These are phyloP conservation scores for Eupithecia tripunctaria DNA, from an alignment of 2,888 invertebrate genomes.

Conservation along the genomic window DNA sequence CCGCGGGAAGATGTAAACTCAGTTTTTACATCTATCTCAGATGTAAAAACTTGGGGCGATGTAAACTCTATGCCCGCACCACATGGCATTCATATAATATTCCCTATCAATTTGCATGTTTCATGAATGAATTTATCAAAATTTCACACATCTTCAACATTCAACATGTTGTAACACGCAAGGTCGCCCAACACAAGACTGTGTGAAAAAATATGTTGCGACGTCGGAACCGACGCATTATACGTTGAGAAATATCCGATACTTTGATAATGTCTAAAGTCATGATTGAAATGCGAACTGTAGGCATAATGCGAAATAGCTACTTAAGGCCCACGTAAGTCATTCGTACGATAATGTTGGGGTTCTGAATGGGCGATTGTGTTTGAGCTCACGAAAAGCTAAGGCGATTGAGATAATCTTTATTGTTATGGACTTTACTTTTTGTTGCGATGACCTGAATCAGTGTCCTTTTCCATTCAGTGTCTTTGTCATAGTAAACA, in stretches of 20 bases:
- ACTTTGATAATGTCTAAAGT: constrained; percentile 35
- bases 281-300: constrained; percentile 22
- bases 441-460: neutral
- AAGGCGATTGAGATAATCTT: neutral
- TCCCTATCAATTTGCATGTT: constrained; percentile 4
- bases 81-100: neutral
- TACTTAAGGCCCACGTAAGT: constrained; percentile 19
- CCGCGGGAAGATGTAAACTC: too few relatives aligned
- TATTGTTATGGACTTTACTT: neutral
- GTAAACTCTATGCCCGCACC: too few relatives aligned
- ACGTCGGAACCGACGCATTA: constrained; percentile 57
- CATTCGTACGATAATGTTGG: neutral
- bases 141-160: constrained; percentile 40
- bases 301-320: constrained; percentile 27
- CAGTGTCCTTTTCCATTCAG: neutral
- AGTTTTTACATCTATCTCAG: too few relatives aligned
- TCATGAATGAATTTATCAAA: constrained; percentile 23
- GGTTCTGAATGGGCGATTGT: constrained; percentile 16
- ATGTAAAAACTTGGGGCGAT: too few relatives aligned
- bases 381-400: constrained; percentile 2
- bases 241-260: constrained; percentile 54
- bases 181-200: constrained; percentile 60
- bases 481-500: neutral
- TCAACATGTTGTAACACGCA: constrained; percentile 60
- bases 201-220: constrained; percentile 63